A percentile compares a stretch with the other conserved stretches of the same genome.
These are phyloP conservation scores for Yponomeuta malinellus DNA, from an alignment of 2,888 invertebrate genomes.

Conservation along the genomic window DNA sequence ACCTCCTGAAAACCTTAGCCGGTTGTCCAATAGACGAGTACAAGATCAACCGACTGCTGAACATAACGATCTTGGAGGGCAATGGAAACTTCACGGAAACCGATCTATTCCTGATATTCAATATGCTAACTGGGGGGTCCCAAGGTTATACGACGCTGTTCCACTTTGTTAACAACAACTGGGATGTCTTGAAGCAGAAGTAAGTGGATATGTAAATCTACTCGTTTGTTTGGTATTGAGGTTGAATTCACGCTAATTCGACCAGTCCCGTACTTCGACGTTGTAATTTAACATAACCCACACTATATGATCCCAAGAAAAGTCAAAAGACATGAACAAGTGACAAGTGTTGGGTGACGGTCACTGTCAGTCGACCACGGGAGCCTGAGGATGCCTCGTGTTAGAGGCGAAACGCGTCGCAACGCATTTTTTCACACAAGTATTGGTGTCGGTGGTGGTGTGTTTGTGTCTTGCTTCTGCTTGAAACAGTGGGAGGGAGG, in stretches of 20 bases:
- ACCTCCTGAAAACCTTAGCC: conserved; percentile 84
- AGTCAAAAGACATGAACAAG: no score
- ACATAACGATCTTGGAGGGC: conserved; percentile 81
- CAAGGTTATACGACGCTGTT: conserved; percentile 84
- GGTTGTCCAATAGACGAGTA: conserved; percentile 84
- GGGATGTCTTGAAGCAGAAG: conserved; percentile 80
- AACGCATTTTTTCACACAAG: no score
- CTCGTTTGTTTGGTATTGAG: neutral
- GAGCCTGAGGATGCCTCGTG: no score
- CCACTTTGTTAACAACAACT: conserved; percentile 82
- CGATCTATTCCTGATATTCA: conserved; percentile 84
- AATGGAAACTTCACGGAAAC: conserved; percentile 85
- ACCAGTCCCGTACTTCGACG: no score
- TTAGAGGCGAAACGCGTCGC: no score
- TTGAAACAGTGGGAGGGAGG: no score
- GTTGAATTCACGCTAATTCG: neutral
- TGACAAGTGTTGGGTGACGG: no score
- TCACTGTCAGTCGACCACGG: no score
- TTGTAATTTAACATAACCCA: no score
- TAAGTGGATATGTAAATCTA: conserved; percentile 41
- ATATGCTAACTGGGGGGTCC: conserved; percentile 82
- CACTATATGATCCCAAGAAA: no score
- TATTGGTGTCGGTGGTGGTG: no score
- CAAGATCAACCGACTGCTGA: conserved; percentile 79
- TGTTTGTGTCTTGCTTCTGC: no score